Base-by-base conservation (phyloP, 2,113 vertebrate species). In the Eudyptes chrysolophus region DNA sequence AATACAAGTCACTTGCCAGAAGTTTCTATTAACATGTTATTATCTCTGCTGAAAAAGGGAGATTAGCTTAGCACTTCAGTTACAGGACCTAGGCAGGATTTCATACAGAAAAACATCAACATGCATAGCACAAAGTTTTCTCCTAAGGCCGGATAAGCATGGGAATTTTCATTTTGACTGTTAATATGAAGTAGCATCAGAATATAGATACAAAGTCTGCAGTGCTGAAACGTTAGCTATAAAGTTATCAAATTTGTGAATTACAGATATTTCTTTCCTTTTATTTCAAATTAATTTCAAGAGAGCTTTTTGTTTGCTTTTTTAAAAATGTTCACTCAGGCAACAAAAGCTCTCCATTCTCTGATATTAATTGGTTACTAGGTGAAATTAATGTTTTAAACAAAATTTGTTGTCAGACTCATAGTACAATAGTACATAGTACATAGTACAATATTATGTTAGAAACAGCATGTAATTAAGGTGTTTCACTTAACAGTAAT, bases 1-100 rank as follows among this genome's bases (percentile, higher is more conserved):
- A 86, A 88, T 77, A 66, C 22, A 70, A 87, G 62, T 97, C 40
- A 74, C 60, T 95, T 94, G 79, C 92, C 72, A 78, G 71, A 78
- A 62, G 55, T 81, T 93, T 94, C 81, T 92, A 86, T 88, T 89
- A 86, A 42, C 4, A 0, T 90, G 55, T 84, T 92, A 78, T 78
- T 70, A 86, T 75, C 79, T 90, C 55, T 87, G 34, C 42, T 81
- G 90, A 90, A 93, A 93, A 92, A 54, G 10, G 21, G n/a, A 92
- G 54, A 90, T 88, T 66, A 92, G 8, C 4, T 93, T 90, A 90
- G n/a, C 42, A 81, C 60, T 94, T 90, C 65, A 71, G 9, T 60
- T 82, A 44, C 48, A 76, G 60, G 52, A 52, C 36, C 36, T 60
- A 46, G 55, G n/a, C 20, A 86, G 68, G 16, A 81, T 84, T 94